phyloP scores from a whole-genome alignment of 2,113 vertebrate genomes.

The Malurus melanocephalus region DNA sequence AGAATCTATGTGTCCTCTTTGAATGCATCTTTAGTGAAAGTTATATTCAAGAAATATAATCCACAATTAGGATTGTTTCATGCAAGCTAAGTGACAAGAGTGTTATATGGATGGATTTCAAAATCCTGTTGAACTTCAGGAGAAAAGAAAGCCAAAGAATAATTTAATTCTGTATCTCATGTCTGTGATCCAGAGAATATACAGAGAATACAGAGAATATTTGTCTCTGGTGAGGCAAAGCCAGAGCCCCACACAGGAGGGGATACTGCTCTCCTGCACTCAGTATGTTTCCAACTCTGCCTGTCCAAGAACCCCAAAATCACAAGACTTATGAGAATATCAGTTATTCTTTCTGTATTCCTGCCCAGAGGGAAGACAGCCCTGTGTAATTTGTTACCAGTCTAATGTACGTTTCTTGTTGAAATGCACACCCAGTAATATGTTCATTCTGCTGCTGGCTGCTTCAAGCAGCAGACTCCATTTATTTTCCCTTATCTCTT shows the following conservation, averaged over 20 bases:
- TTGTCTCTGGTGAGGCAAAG: not conserved
- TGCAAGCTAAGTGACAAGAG: not conserved
- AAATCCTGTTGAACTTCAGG: not conserved
- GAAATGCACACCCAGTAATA: not conserved
- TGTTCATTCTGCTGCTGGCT: not conserved
- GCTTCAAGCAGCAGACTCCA: not conserved
- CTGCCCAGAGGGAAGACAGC: not conserved
- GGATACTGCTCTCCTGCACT: not conserved
- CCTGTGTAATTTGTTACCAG: not conserved
- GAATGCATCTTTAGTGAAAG: not conserved
- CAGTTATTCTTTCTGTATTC: constrained; percentile 3
- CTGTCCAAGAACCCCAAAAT: not conserved
- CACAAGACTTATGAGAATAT: not conserved
- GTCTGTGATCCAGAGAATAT: not conserved
- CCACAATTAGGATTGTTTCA: not conserved
- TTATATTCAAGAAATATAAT: not conserved
- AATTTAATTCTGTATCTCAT: not conserved
- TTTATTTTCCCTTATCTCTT: constrained; percentile 35
- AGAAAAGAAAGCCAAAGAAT: not conserved
- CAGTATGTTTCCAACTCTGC: not conserved
- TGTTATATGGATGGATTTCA: not conserved
- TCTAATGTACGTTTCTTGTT: not conserved
- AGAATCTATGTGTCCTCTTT: not conserved
- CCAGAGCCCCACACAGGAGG: not conserved
- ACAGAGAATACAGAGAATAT: not conserved